Conservation (phyloP, 2,888 invertebrate genomes). For the Caenorhabditis sulstoni region DNA sequence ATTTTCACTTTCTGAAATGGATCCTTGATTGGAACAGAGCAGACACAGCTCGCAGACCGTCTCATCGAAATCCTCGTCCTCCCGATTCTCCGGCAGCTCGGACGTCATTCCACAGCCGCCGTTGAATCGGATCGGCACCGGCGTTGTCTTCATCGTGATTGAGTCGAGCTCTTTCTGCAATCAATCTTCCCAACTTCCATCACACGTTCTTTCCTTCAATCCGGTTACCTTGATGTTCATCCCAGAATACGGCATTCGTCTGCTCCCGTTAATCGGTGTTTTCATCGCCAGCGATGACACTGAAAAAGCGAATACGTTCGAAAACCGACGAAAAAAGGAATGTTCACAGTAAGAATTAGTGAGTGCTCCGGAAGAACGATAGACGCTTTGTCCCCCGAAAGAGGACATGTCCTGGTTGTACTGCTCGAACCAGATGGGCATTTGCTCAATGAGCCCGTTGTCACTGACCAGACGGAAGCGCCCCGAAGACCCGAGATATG, state of each 20-base stretch:
- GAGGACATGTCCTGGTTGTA: conserved; percentile 39
- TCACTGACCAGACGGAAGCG: conserved; percentile 66
- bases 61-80: conserved; percentile 31
- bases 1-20: conserved; percentile 53
- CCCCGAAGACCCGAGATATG: conserved; percentile 52
- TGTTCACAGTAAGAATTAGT: conserved; percentile 26
- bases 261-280: conserved; percentile 8
- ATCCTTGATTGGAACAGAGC: neutral
- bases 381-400: conserved; percentile 5
- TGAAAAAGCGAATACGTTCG: neutral
- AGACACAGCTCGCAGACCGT: conserved; percentile 5
- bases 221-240: conserved; percentile 39
- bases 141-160: conserved; percentile 27
- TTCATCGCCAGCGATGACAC: conserved; percentile 28
- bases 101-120: conserved; percentile 28
- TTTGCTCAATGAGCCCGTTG: conserved; percentile 54
- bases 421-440: conserved; percentile 60
- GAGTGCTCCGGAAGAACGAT: conserved; percentile 37
- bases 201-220: neutral
- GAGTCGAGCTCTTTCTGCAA: conserved; percentile 46
- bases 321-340: too few relatives aligned
- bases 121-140: conserved; percentile 54
- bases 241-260: conserved; percentile 18
- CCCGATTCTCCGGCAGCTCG: neutral
- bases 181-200: conserved; percentile 11